Evolutionary conservation across 2,113 vertebrate species (phyloP).

Genomic region (Ophthalmolycus amberensis): DNA sequence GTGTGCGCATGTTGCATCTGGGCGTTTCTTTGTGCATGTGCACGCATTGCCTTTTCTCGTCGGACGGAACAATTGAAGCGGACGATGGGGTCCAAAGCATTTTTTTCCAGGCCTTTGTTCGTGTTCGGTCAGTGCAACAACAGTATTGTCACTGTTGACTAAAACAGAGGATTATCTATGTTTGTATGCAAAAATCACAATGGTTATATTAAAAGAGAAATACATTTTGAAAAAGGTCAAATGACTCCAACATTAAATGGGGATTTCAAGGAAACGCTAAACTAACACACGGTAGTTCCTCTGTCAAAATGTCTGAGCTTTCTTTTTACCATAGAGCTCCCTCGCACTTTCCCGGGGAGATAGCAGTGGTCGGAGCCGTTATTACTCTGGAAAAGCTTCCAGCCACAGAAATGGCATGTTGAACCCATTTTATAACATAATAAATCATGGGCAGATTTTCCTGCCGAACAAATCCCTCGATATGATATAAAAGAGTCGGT

Average conservation of each 20-base stretch:
- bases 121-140: constrained; percentile 52
- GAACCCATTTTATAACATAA: constrained; percentile 73
- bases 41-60: constrained; percentile 81
- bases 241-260: constrained; percentile 42
- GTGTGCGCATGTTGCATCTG: constrained; percentile 74
- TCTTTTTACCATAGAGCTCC: constrained; percentile 46
- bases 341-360: constrained; percentile 53
- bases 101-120: constrained; percentile 58
- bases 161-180: constrained; percentile 56
- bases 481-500: constrained; percentile 69
- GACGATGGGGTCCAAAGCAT: constrained; percentile 60
- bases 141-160: constrained; percentile 61
- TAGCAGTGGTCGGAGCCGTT: constrained; percentile 53
- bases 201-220: constrained; percentile 65
- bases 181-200: constrained; percentile 72
- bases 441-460: constrained; percentile 78
- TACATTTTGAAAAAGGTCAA: constrained; percentile 55
- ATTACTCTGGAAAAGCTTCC: constrained; percentile 63
- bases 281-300: constrained; percentile 27
- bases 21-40: constrained; percentile 83
- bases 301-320: constrained; percentile 42
- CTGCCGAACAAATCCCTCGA: constrained; percentile 75
- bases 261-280: constrained; percentile 47
- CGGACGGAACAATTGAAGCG: constrained; percentile 50
- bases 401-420: constrained; percentile 66